Conservation (phyloP, 2,888 invertebrate species). For the Celastrina argiolus region DNA sequence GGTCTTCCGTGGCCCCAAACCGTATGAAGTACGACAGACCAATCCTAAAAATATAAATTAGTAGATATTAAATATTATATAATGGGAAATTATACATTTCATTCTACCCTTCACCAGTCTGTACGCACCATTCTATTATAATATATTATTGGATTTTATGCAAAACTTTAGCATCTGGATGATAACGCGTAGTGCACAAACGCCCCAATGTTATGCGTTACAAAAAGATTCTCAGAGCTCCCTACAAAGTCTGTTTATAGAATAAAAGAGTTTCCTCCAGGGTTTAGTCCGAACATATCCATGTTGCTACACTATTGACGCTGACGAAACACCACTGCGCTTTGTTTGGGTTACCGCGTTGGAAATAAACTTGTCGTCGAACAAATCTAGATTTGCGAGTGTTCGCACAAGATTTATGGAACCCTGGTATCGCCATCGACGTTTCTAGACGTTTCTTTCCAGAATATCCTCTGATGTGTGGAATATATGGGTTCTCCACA, state of each 20-base stretch:
- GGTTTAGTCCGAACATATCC: not conserved
- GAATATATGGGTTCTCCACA: not conserved
- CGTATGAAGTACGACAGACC: too few species aligned
- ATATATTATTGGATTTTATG: too few species aligned
- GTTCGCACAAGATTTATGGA: constrained; percentile 37
- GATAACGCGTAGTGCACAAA: too few species aligned
- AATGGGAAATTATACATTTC: too few species aligned
- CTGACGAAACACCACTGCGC: constrained; percentile 1
- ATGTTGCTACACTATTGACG: not conserved
- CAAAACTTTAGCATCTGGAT: too few species aligned
- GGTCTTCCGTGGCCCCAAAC: too few species aligned
- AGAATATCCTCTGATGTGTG: not conserved
- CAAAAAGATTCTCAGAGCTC: too few species aligned
- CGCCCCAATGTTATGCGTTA: too few species aligned
- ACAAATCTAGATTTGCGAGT: constrained; percentile 33
- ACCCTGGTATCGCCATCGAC: constrained; percentile 24
- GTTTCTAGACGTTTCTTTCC: constrained; percentile 20
- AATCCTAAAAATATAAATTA: too few species aligned
- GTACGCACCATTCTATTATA: too few species aligned
- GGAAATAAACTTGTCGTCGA: constrained; percentile 41
- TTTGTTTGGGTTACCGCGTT: constrained; percentile 29
- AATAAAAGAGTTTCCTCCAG: not conserved
- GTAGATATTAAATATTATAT: too few species aligned
- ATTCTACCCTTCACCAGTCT: too few species aligned
- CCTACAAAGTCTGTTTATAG: not conserved